Evolutionary conservation across 2,113 vertebrate species (phyloP), one percentile per base, ranked within the genome.

Genomic region (Sinosuthora webbiana): DNA sequence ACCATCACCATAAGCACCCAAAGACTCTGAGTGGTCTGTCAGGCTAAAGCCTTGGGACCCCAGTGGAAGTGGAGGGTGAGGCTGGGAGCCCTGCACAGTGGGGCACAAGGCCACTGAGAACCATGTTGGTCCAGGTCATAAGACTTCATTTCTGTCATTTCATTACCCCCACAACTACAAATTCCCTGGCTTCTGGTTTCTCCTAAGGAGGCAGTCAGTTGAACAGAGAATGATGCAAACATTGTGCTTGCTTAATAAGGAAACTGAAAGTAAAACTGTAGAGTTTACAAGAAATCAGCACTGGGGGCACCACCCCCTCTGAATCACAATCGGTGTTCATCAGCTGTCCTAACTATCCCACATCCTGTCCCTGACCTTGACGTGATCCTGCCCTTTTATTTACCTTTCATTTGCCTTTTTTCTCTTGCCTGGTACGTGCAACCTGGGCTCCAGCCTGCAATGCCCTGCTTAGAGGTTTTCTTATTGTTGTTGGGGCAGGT

Each of bases 81-180:
- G 7, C 18, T 49, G 50, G 21, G 35, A 65, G 18, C 7, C 17
- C 20, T 13, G 39, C 8, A 13, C 4, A 6, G 7, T 0, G 3
- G 13, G 6, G 2, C 2, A 1, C 0, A 0, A 39, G 21, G 13
- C 4, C 8, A 41, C 24, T 13, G 2, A 35, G 44, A 80, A 15
- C 13, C 21, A 2, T 2, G 8, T 0, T 2, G 28, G 45, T 16
- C 10, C 3, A 1, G 31, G n/a, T 8, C 24, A 11, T 4, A 47
- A 68, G 19, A 33, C 28, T 42, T 42, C 1, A 27, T 42, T 69
- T 64, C 28, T 75, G 22, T 37, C 1, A 1, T 69, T 79, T 74
- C 16, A 17, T 59, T 49, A 59, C 5, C 3, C 14, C 11, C 4
- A 27, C 1, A 2, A 3, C 19, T 30, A 19, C n/a, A 47, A 83